phyloP scores from a whole-genome alignment of 2,888 invertebrate species.

The Drosophila bunnanda region DNA sequence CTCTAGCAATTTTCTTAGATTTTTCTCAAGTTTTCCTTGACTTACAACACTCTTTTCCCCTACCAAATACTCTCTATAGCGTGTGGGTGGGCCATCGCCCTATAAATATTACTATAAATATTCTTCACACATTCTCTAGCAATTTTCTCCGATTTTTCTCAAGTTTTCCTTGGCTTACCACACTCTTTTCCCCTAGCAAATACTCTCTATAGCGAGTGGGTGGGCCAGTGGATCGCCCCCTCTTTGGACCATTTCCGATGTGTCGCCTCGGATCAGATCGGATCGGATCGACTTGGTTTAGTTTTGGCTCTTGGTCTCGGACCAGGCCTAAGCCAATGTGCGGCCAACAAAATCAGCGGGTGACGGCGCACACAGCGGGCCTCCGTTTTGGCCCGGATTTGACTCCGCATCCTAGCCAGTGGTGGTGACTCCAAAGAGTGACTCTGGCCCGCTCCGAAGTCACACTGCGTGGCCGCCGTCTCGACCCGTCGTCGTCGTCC shows the following conservation, averaged over 20 bases:
- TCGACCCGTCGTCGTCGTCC: slow-evolving; percentile 73
- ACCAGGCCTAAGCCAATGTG: slow-evolving; percentile 54
- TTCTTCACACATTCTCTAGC: background rate
- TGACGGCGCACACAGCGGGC: slow-evolving; percentile 66
- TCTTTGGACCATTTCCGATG: slow-evolving; percentile 20
- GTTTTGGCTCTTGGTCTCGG: slow-evolving; percentile 27
- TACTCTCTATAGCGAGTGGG: slow-evolving; percentile 26
- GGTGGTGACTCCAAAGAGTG: slow-evolving; percentile 18
- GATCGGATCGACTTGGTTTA: slow-evolving; percentile 29
- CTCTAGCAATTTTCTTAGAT: background rate
- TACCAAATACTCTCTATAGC: background rate
- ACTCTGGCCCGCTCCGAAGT: slow-evolving; percentile 56
- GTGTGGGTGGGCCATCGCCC: slow-evolving; percentile 42
- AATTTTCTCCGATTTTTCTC: background rate
- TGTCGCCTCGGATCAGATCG: slow-evolving; percentile 5
- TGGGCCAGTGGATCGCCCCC: slow-evolving; percentile 36
- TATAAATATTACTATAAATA: background rate
- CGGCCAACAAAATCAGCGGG: slow-evolving; percentile 66
- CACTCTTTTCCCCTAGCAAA: background rate
- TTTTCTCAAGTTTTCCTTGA: background rate
- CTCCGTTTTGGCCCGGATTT: slow-evolving; percentile 56
- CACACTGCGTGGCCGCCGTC: slow-evolving; percentile 77
- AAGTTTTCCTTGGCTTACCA: background rate
- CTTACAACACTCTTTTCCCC: background rate
- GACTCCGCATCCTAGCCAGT: slow-evolving; percentile 37